phyloP scores from a whole-genome alignment of 1,140 invertebrate genomes.

The Venturia canescens region DNA sequence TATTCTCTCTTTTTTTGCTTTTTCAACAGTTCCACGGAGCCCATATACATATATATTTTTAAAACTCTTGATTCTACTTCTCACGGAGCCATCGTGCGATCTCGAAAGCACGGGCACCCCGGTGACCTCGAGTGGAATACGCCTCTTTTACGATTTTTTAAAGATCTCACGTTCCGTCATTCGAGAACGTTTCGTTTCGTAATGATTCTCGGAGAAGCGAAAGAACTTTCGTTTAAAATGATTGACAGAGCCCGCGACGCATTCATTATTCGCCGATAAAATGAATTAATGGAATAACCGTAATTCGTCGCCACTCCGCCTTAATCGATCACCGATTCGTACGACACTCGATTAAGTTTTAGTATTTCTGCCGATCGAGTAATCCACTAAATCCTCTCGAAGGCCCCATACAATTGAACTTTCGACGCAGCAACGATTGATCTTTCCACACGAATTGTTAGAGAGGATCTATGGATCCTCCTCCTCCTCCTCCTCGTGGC shows the following conservation, averaged over 20 bases:
- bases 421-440: not conserved
- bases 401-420: not conserved
- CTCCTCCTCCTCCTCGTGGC: not conserved
- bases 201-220: not conserved
- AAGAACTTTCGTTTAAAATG: not conserved
- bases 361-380: not conserved
- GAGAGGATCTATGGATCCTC: not conserved
- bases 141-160: constrained; percentile 2
- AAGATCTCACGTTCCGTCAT: constrained; percentile 28
- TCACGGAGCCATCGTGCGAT: constrained; percentile 14
- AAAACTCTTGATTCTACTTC: constrained; percentile 18
- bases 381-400: not conserved
- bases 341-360: not conserved
- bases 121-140: constrained; percentile 32
- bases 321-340: not conserved
- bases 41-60: not conserved
- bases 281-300: not conserved
- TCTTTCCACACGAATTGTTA: not conserved
- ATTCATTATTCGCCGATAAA: not conserved
- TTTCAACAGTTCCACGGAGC: constrained; percentile 28
- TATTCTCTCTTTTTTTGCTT: not conserved
- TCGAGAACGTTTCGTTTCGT: constrained; percentile 2
- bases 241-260: not conserved
- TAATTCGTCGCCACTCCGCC: not conserved
- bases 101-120: constrained; percentile 9